These are phyloP conservation scores for Proterorhinus semilunaris DNA, from an alignment of 2,113 vertebrate species.

Conservation along the genomic window DNA sequence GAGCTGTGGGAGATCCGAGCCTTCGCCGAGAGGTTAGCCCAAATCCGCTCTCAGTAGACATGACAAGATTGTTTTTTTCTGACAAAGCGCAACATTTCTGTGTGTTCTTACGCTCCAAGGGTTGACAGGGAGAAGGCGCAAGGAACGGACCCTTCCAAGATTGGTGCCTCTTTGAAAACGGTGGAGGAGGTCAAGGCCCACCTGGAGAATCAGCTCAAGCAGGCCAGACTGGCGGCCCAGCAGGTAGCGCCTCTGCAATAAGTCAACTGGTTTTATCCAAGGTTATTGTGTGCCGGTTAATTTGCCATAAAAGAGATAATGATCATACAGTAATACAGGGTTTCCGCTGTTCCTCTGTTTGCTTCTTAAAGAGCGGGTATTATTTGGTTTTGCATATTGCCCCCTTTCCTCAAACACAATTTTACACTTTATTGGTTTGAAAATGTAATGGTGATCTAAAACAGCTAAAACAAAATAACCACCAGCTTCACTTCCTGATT, in stretches of 20 bases:
- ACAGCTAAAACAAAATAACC: too few species aligned
- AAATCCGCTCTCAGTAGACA: accelerated
- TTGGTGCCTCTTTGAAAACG: constrained; percentile 82
- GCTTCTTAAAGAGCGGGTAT: too few species aligned
- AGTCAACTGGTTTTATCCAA: neutral
- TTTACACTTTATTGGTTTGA: too few species aligned
- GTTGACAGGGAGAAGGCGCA: constrained; percentile 96
- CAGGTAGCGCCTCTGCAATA: constrained; percentile 73
- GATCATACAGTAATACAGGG: too few species aligned
- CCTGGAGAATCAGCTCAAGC: constrained; percentile 87
- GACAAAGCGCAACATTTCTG: neutral
- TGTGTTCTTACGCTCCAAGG: constrained; percentile 64
- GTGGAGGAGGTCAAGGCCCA: constrained; percentile 84
- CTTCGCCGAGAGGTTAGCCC: constrained; percentile 89
- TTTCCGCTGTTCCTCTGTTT: too few species aligned
- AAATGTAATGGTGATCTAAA: too few species aligned
- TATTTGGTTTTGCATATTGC: too few species aligned
- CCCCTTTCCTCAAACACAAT: too few species aligned
- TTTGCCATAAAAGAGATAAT: neutral
- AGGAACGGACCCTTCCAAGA: constrained; percentile 89
- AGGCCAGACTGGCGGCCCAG: constrained; percentile 85
- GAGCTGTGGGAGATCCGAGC: constrained; percentile 98
- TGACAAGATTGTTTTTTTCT: too few species aligned
- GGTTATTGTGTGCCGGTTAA: neutral
- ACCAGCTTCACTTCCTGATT: too few species aligned